These are phyloP conservation scores for Pollenia griseotomentosa DNA, from an alignment of 2,888 invertebrate species.

Conservation along the genomic window DNA sequence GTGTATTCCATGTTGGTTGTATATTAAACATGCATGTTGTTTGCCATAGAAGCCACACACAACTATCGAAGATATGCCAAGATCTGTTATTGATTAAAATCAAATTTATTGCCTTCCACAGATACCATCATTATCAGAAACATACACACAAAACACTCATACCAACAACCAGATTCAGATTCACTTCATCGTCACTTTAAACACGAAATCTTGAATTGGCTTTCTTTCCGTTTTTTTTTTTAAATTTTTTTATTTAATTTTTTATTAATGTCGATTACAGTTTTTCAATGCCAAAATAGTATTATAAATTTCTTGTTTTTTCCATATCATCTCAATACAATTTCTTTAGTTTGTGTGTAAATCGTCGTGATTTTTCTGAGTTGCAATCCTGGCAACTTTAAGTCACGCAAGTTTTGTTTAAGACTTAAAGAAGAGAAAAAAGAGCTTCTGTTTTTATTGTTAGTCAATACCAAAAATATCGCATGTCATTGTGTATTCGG, in stretches of 20 bases:
- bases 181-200: constrained; percentile 46
- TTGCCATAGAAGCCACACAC: constrained; percentile 68
- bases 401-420: constrained; percentile 60
- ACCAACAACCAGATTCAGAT: constrained; percentile 27
- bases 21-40: constrained; percentile 60
- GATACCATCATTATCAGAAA: constrained; percentile 69
- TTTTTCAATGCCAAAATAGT: constrained; percentile 19
- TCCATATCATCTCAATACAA: constrained; percentile 5
- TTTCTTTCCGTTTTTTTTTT: background rate
- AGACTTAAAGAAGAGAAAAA: constrained; percentile 14
- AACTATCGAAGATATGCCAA: constrained; percentile 70
- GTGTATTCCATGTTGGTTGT: constrained; percentile 22
- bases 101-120: constrained; percentile 71
- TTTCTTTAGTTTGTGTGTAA: constrained; percentile 8
- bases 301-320: background rate
- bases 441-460: constrained; percentile 39
- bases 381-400: constrained; percentile 13
- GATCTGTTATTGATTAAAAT: constrained; percentile 74
- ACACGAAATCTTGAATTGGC: constrained; percentile 44
- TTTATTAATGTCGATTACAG: constrained; percentile 34
- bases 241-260: background rate
- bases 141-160: constrained; percentile 59
- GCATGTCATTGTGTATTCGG: constrained; percentile 61
- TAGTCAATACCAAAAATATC: constrained; percentile 37
- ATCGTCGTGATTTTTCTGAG: background rate